A percentile compares a stretch with the other conserved stretches of the same genome.
These are phyloP conservation scores for Blomia tropicalis DNA, from an alignment of 2,888 invertebrate species.

Conservation along the genomic window DNA sequence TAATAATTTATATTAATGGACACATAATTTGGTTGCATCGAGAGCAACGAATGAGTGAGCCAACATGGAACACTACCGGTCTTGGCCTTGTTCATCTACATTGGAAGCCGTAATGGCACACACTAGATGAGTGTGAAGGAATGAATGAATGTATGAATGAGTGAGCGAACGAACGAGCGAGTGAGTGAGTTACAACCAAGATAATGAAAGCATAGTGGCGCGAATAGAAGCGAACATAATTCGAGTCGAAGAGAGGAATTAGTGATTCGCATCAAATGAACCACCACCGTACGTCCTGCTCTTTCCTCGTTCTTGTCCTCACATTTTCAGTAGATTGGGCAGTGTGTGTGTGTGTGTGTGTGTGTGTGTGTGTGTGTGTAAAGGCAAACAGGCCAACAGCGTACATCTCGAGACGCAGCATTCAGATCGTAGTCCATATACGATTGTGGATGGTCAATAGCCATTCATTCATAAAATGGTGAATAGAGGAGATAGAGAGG, in stretches of 20 bases:
- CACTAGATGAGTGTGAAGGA: too few species aligned
- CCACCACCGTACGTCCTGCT: background rate
- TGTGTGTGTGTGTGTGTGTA: too few species aligned
- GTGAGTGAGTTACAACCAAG: background rate
- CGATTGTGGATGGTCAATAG: background rate
- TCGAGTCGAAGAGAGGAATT: background rate
- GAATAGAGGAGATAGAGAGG: background rate
- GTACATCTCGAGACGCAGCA: too few species aligned
- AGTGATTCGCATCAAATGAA: background rate
- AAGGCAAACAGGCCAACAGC: too few species aligned
- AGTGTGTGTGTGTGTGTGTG: too few species aligned
- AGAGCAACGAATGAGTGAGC: too few species aligned
- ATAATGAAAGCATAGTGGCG: slow-evolving; percentile 10
- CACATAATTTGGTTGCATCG: background rate
- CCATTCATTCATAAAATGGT: background rate
- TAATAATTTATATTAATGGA: slow-evolving; percentile 12
- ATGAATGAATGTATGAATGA: too few species aligned
- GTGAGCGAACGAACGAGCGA: too few species aligned
- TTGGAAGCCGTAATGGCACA: too few species aligned
- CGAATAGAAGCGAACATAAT: background rate
- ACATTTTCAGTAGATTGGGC: too few species aligned
- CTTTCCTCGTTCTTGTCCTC: background rate
- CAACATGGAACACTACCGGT: too few species aligned
- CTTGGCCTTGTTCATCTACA: too few species aligned
- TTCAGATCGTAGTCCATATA: background rate